Percentiles rank a stretch among this genome's conserved stretches.
These are phyloP conservation scores for Hemicentrotus pulcherrimus DNA, from an alignment of 35 echinoderm and acorn worm genomes.

Conservation along the genomic window DNA sequence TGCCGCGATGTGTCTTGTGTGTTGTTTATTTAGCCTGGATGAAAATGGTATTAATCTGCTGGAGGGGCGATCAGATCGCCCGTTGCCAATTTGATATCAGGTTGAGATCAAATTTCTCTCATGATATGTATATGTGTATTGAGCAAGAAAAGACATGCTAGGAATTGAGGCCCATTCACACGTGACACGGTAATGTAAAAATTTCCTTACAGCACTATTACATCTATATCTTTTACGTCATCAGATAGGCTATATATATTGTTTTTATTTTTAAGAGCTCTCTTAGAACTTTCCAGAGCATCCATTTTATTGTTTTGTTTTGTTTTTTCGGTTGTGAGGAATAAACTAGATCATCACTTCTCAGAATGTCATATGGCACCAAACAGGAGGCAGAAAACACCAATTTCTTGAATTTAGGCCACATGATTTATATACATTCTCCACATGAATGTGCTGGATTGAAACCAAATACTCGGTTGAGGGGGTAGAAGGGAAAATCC, in stretches of 20 bases:
- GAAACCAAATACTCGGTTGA: not conserved
- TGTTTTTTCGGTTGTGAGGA: not conserved
- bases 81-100: not conserved
- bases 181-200: too few relatives aligned
- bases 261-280: not conserved
- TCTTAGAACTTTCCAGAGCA: not conserved
- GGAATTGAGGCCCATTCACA: too few relatives aligned
- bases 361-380: not conserved
- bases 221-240: too few relatives aligned
- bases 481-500: not conserved
- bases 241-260: too few relatives aligned
- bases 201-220: too few relatives aligned
- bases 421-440: not conserved
- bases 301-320: not conserved
- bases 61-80: not conserved
- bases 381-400: not conserved
- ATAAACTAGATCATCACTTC: not conserved
- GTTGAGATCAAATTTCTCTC: too few relatives aligned
- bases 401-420: not conserved
- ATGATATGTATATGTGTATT: too few relatives aligned
- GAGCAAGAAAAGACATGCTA: too few relatives aligned
- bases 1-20: not conserved
- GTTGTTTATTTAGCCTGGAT: not conserved
- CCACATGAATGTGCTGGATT: not conserved
- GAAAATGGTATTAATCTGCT: not conserved